Conservation (phyloP, 2,797 vertebrate species). For the Halcyon smyrnensis region DNA sequence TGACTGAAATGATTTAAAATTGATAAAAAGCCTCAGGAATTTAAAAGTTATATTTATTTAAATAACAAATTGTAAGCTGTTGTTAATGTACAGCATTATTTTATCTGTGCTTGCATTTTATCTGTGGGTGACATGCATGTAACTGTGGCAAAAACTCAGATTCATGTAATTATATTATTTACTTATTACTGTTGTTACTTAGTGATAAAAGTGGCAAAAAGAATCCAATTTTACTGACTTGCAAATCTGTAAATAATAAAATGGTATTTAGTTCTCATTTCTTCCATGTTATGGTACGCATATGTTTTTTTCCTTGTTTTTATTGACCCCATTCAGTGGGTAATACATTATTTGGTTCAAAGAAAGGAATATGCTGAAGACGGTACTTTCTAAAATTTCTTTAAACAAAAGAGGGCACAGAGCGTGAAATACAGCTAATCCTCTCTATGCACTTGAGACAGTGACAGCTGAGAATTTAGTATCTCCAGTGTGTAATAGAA, state of each 20-base stretch:
- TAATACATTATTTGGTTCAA: neutral
- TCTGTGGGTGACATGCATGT: neutral
- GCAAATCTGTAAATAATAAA: neutral
- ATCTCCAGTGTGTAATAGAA: neutral
- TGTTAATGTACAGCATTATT: neutral
- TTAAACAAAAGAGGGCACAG: neutral
- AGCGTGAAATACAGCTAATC: neutral
- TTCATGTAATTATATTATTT: neutral
- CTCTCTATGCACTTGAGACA: neutral
- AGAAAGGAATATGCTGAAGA: neutral
- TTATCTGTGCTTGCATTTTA: neutral
- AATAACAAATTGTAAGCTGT: neutral
- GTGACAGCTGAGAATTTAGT: neutral
- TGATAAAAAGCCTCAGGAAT: neutral
- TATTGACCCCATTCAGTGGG: neutral
- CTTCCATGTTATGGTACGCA: neutral
- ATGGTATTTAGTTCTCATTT: neutral
- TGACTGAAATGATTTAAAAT: fast-evolving
- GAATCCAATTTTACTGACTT: neutral
- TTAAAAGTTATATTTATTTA: neutral
- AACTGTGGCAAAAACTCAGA: neutral
- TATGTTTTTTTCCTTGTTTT: neutral
- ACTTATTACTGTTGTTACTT: neutral
- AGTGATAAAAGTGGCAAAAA: neutral
- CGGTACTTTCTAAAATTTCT: neutral